Evolutionary conservation across 2,888 invertebrate genomes (phyloP).

Genomic region (Ryuthela nishihirai): DNA sequence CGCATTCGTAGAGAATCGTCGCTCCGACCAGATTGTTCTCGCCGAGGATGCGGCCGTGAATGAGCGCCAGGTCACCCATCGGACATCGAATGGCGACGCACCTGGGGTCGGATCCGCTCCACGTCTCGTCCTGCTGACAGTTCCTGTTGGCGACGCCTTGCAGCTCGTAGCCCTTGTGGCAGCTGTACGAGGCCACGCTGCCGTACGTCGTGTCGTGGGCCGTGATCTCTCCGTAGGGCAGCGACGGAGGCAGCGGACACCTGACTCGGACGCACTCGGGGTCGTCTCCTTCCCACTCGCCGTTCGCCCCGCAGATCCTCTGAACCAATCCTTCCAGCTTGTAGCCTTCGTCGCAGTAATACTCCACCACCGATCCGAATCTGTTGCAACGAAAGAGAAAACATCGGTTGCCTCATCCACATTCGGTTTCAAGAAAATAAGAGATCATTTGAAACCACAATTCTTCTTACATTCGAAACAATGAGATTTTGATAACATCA

Average conservation of each 20-base stretch:
- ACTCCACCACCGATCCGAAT: constrained; percentile 18
- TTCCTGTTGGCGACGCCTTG: constrained; percentile 42
- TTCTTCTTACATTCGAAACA: too few relatives aligned
- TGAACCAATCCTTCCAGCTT: constrained; percentile 35
- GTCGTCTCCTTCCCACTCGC: constrained; percentile 45
- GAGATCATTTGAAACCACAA: too few relatives aligned
- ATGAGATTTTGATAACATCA: too few relatives aligned
- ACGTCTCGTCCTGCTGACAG: constrained; percentile 39
- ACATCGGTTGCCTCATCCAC: neutral
- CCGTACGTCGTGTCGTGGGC: constrained; percentile 39
- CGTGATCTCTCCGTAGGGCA: neutral
- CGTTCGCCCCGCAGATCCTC: constrained; percentile 41
- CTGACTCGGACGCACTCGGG: constrained; percentile 42
- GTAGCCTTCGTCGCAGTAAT: constrained; percentile 34
- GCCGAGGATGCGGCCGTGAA: constrained; percentile 25
- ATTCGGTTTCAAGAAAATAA: too few relatives aligned
- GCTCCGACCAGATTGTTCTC: constrained; percentile 20
- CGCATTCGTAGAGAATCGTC: constrained; percentile 32
- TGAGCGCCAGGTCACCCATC: constrained; percentile 10
- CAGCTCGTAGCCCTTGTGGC: constrained; percentile 41
- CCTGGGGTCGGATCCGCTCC: constrained; percentile 36
- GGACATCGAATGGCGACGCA: constrained; percentile 23
- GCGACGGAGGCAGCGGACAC: constrained; percentile 43
- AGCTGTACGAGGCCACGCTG: constrained; percentile 50
- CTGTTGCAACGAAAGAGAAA: neutral